Evolutionary conservation across 2,888 invertebrate genomes (phyloP), one percentile per base, ranked within the genome.

Genomic region (Ophion costatus): DNA sequence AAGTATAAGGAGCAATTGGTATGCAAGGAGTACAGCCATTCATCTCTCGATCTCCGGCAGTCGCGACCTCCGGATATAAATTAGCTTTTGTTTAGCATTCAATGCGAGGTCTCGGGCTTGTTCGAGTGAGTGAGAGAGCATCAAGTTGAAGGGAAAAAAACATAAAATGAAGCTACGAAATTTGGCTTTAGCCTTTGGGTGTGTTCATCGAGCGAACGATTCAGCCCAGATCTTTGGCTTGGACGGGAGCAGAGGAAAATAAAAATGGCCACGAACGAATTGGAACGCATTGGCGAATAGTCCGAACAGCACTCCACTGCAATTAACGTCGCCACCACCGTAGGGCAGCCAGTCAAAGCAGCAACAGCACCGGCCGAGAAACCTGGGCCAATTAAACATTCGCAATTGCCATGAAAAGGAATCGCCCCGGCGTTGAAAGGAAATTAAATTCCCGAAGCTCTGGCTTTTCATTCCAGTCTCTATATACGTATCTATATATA

Each of bases 21-120:
- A 93, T 93, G 93, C 93, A 93, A 92, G 91, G 89, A 91, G 92
- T 89, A 89, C 85, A 90, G 90, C 93, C 91, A 93, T 93, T 93
- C 93, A 93, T 93, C 93, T 93, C 92, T 90, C 92, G 93, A 93
- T 93, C 93, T 93, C 92, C 90, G 89, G 91, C 89, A 90, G 92
- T 90, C 90, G 89, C 91, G 90, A 91, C 92, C 92, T 91, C 91
- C 90, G 92, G 93, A 93, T 93, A 93, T 93, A 93, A 93, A 93
- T 93, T 93, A 93, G 92, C 93, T 93, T 93, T 93, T 93, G 93
- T 93, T 93, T 93, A 93, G 93, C 93, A 93, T 93, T 93, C 93
- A 93, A 93, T 93, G 93, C 93, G 81, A 90, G 90, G 83, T 67
- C 77, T 75, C 86, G 17, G 24, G 56, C 90, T 90, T 89, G 87